phyloP scores from a whole-genome alignment of 2,888 invertebrate species.

The Sminthurides aquaticus region DNA sequence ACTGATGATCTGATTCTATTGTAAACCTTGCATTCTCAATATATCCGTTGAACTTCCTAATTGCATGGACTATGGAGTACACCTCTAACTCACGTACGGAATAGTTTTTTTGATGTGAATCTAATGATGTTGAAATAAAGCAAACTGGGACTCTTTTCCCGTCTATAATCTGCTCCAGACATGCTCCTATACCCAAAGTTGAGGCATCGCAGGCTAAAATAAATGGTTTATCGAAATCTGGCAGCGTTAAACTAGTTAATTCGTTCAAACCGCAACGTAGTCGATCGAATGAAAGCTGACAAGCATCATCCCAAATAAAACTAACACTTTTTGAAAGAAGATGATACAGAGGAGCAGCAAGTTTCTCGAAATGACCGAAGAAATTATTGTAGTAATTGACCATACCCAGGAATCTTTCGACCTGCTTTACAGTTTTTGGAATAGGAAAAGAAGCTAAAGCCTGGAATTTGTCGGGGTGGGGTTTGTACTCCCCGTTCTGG shows the following conservation, averaged over 20 bases:
- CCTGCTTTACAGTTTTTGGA: conserved; percentile 23
- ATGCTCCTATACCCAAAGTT: conserved; percentile 41
- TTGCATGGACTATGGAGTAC: conserved; percentile 45
- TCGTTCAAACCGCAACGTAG: conserved; percentile 20
- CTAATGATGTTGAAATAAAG: conserved; percentile 40
- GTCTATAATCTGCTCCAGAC: conserved; percentile 41
- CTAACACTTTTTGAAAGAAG: conserved; percentile 25
- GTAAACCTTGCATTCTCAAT: conserved; percentile 46
- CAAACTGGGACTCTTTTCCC: conserved; percentile 34
- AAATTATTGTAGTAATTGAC: conserved; percentile 27
- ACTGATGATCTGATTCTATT: conserved; percentile 49
- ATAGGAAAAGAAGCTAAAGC: conserved; percentile 26
- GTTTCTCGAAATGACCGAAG: conserved; percentile 17
- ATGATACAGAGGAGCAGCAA: conserved; percentile 23
- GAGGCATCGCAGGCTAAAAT: conserved; percentile 43
- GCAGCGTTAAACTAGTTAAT: conserved; percentile 35
- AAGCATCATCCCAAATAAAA: conserved; percentile 18
- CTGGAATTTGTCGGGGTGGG: conserved; percentile 43
- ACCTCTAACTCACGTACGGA: conserved; percentile 48
- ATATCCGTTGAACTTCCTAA: conserved; percentile 47
- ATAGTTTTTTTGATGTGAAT: conserved; percentile 46
- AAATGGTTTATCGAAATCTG: conserved; percentile 39
- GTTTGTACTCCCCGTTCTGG: too few species aligned
- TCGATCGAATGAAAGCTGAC: conserved; percentile 18
- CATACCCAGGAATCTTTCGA: conserved; percentile 30